Percentiles rank a stretch among this genome's conserved stretches.
Conservation (phyloP, 1,140 invertebrate genomes). For the Conus ventricosus region DNA sequence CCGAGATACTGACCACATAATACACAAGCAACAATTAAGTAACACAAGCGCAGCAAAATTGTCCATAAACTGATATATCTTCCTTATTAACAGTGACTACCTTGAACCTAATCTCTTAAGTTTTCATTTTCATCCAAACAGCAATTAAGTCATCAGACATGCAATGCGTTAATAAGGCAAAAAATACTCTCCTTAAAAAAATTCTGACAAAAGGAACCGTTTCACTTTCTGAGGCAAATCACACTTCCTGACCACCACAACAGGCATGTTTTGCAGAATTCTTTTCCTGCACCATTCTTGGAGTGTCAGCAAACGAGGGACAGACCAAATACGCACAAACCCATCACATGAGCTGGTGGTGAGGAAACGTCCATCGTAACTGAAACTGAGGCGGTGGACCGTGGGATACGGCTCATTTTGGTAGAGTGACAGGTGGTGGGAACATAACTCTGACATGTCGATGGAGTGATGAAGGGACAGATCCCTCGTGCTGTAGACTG, state of each 20-base stretch:
- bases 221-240: conserved; percentile 42
- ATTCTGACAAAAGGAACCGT: conserved; percentile 44
- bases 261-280: conserved; percentile 32
- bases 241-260: conserved; percentile 30
- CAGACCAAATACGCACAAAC: conserved; percentile 44
- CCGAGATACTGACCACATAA: no score
- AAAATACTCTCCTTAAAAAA: conserved; percentile 8
- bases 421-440: conserved; percentile 9
- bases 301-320: conserved; percentile 39
- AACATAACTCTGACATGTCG: conserved; percentile 37
- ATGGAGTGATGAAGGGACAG: conserved; percentile 22
- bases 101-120: no score
- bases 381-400: conserved; percentile 44
- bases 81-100: no score
- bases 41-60: no score
- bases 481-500: conserved; percentile 23
- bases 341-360: conserved; percentile 48
- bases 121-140: no score
- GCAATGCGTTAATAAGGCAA: no score
- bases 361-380: conserved; percentile 41
- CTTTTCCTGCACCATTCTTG: conserved; percentile 43
- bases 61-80: no score
- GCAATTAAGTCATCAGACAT: no score
- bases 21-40: no score
- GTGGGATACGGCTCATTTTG: conserved; percentile 22